Percentiles rank a stretch among this genome's conserved stretches.
These are phyloP conservation scores for Pantala flavescens DNA, from an alignment of 1,140 invertebrate genomes.

Conservation along the genomic window DNA sequence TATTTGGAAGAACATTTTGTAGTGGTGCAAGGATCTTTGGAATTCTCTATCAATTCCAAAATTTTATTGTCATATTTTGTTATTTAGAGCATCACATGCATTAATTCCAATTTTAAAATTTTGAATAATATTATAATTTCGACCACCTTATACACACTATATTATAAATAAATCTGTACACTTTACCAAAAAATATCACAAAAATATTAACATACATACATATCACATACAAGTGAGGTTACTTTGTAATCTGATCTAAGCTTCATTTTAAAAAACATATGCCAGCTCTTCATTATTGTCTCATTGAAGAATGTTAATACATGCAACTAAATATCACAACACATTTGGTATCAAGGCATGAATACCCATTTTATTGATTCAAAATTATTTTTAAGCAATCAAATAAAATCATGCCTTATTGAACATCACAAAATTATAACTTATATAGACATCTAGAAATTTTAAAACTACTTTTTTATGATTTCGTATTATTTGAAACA, in stretches of 20 bases:
- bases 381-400: not conserved
- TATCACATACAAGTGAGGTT: slow-evolving; percentile 4
- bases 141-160: not conserved
- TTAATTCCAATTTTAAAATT: not conserved
- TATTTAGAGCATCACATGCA: not conserved
- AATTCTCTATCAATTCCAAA: not conserved
- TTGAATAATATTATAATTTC: not conserved
- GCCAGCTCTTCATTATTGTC: slow-evolving; percentile 8
- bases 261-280: slow-evolving; percentile 5
- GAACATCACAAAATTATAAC: no score
- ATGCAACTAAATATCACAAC: slow-evolving; percentile 10
- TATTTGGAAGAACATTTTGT: no score
- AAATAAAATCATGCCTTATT: not conserved
- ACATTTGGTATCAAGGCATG: not conserved
- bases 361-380: not conserved
- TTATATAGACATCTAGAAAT: no score
- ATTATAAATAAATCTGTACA: not conserved
- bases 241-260: not conserved
- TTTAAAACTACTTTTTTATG: no score
- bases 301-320: not conserved
- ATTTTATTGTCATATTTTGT: not conserved
- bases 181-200: not conserved
- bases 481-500: not conserved
- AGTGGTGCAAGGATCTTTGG: no score
- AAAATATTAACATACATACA: slow-evolving; percentile 8